phyloP scores from a whole-genome alignment of 2,113 vertebrate species.

The Pantherophis guttatus region DNA sequence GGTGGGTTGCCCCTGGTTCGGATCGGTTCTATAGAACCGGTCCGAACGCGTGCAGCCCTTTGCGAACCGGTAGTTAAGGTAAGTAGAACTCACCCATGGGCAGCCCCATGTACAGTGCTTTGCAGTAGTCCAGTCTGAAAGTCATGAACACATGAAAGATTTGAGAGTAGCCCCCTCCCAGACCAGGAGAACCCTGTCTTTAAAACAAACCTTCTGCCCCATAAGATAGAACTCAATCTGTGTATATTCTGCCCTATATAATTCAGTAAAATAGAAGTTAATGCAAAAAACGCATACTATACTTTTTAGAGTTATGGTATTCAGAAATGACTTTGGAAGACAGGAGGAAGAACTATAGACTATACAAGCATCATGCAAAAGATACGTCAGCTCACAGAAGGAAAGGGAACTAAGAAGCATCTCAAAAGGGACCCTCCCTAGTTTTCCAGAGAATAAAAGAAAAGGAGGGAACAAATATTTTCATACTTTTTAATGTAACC shows the following conservation, averaged over 20 bases:
- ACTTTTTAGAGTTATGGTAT: not conserved
- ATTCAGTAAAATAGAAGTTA: not conserved
- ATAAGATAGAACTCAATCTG: not conserved
- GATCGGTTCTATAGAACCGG: too few species aligned
- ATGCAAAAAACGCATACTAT: not conserved
- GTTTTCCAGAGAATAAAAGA: not conserved
- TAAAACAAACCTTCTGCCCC: not conserved
- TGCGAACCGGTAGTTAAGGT: too few species aligned
- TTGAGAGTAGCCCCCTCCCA: not conserved
- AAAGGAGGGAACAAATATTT: not conserved
- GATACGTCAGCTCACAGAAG: not conserved
- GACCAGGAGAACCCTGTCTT: not conserved
- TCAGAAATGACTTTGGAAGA: not conserved
- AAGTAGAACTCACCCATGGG: not conserved
- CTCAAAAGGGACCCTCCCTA: not conserved
- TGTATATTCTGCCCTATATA: not conserved
- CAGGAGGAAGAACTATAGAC: not conserved
- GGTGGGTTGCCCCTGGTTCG: too few species aligned
- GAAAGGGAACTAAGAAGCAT: not conserved
- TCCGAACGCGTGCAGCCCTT: too few species aligned
- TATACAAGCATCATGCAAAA: not conserved
- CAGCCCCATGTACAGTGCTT: not conserved
- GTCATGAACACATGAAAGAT: not conserved
- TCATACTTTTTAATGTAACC: not conserved
- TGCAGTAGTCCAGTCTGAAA: not conserved